Evolutionary conservation across 2,888 invertebrate genomes (phyloP).

Genomic region (Standfussiana lucernea): DNA sequence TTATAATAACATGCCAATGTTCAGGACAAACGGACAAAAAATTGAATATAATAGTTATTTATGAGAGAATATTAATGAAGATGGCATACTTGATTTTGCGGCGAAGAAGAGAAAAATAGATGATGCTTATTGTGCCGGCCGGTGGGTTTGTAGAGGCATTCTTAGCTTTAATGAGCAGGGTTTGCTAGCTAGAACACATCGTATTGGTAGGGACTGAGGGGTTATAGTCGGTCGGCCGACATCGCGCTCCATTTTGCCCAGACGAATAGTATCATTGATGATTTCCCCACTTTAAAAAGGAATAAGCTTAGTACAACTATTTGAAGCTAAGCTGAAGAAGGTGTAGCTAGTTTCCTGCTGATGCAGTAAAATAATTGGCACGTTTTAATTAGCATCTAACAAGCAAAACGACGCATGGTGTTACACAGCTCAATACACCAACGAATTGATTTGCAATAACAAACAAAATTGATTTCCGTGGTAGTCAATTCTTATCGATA

Average conservation of each 20-base stretch:
- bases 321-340: neutral
- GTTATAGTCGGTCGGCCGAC: neutral
- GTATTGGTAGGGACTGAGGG: neutral
- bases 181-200: neutral
- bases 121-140: neutral
- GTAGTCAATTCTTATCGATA: conserved; percentile 45
- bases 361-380: neutral
- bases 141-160: neutral
- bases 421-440: conserved; percentile 7
- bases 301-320: neutral
- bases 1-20: conserved; percentile 29
- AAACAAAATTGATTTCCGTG: conserved; percentile 33
- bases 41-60: conserved; percentile 31
- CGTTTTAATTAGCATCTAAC: neutral
- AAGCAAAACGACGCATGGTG: conserved; percentile 12
- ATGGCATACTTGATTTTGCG: neutral
- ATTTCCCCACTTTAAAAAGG: neutral
- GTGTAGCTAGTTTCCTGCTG: neutral
- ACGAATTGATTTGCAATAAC: conserved; percentile 46
- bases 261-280: neutral
- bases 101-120: neutral
- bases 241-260: neutral
- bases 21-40: conserved; percentile 18
- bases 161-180: neutral
- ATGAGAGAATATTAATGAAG: conserved; percentile 16